Evolutionary conservation across 2,113 vertebrate genomes (phyloP).

Genomic region (Dasyurus viverrinus): DNA sequence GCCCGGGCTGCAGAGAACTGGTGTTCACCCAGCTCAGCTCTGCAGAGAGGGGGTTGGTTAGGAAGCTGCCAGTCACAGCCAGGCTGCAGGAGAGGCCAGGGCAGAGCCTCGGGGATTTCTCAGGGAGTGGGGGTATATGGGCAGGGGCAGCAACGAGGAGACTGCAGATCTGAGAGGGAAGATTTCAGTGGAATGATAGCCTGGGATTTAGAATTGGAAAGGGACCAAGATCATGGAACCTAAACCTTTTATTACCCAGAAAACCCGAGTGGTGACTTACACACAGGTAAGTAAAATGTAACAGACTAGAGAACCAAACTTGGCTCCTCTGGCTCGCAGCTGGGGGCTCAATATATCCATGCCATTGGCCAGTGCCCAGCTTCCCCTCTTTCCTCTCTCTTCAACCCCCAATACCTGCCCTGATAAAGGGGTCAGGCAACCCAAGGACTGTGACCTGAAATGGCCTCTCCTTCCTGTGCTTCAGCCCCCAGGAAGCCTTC

Average conservation of each 20-base stretch:
- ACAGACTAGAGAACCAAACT: neutral
- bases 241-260: neutral
- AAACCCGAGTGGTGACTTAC: neutral
- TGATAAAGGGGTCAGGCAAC: neutral
- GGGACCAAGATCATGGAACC: neutral
- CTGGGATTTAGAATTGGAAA: neutral
- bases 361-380: neutral
- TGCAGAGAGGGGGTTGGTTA: constrained; percentile 2
- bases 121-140: neutral
- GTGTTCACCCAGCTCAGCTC: neutral
- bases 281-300: neutral
- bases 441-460: too few species aligned
- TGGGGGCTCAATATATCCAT: neutral
- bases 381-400: neutral
- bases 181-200: neutral
- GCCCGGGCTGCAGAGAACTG: neutral
- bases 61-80: neutral
- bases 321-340: neutral
- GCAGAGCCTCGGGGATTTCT: neutral
- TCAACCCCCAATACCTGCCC: neutral
- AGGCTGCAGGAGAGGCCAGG: neutral
- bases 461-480: neutral
- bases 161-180: neutral
- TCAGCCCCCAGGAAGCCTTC: neutral
- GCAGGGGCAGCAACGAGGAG: neutral